These are phyloP conservation scores for Corythornis madagascariensis DNA, from an alignment of 2,113 vertebrate genomes.

Conservation along the genomic window DNA sequence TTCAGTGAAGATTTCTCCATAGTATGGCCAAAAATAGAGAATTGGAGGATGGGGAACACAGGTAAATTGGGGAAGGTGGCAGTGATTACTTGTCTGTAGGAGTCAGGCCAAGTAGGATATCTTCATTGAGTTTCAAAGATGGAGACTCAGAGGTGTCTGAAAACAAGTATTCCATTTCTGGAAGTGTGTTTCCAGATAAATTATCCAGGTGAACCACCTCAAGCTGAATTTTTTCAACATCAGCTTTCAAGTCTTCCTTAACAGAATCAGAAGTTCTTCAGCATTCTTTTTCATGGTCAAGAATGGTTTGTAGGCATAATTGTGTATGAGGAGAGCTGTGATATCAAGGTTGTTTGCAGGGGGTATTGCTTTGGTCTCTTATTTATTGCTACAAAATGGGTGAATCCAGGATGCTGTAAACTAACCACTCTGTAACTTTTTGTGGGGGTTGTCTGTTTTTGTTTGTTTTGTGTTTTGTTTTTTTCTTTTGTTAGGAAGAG, in stretches of 20 bases:
- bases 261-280: background rate
- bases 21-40: background rate
- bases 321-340: background rate
- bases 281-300: background rate
- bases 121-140: background rate
- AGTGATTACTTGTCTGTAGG: background rate
- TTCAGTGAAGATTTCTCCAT: background rate
- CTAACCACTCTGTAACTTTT: background rate
- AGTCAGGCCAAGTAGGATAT: background rate
- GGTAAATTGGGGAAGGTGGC: background rate
- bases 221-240: background rate
- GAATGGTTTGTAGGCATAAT: background rate
- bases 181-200: background rate
- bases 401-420: background rate
- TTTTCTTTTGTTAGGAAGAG: slow-evolving; percentile 88
- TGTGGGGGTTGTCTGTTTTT: background rate
- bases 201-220: background rate
- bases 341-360: background rate
- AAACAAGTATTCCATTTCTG: background rate
- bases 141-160: rapidly evolving
- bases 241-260: background rate
- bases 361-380: background rate
- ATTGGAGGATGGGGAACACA: background rate
- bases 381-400: background rate
- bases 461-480: background rate